Evolutionary conservation across 2,113 vertebrate genomes (phyloP).

Genomic region (Bubalus kerabau): DNA sequence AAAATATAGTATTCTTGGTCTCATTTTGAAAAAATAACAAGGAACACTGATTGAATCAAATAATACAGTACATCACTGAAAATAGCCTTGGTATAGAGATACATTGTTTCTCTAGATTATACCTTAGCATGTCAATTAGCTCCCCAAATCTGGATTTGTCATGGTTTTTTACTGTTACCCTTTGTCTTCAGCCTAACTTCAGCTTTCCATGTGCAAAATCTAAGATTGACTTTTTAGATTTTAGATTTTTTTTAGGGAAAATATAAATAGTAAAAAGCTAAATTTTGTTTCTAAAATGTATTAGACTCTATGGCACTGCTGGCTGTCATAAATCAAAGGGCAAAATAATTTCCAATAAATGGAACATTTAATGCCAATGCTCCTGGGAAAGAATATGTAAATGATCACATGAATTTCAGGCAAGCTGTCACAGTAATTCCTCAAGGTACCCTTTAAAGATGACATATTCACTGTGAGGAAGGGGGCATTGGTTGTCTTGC

Average conservation of each 20-base stretch:
- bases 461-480: not conserved
- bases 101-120: not conserved
- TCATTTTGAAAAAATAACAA: constrained; percentile 15
- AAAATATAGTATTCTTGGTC: constrained; percentile 41
- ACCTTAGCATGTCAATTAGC: constrained; percentile 1
- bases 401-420: not conserved
- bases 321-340: not conserved
- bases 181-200: not conserved
- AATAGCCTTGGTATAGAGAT: not conserved
- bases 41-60: constrained; percentile 7
- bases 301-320: not conserved
- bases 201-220: not conserved
- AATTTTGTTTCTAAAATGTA: not conserved
- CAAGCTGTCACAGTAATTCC: not conserved
- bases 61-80: not conserved
- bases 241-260: not conserved
- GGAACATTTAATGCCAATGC: constrained; percentile 20
- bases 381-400: constrained; percentile 45
- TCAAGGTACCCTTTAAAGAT: not conserved
- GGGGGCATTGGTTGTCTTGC: not conserved
- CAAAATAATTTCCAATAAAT: constrained; percentile 33
- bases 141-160: not conserved
- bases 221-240: not conserved
- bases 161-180: not conserved
- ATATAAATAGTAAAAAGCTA: not conserved